Evolutionary conservation across 2,888 invertebrate species (phyloP), one percentile per base, ranked within the genome.

Genomic region (Cephus nigrinus): DNA sequence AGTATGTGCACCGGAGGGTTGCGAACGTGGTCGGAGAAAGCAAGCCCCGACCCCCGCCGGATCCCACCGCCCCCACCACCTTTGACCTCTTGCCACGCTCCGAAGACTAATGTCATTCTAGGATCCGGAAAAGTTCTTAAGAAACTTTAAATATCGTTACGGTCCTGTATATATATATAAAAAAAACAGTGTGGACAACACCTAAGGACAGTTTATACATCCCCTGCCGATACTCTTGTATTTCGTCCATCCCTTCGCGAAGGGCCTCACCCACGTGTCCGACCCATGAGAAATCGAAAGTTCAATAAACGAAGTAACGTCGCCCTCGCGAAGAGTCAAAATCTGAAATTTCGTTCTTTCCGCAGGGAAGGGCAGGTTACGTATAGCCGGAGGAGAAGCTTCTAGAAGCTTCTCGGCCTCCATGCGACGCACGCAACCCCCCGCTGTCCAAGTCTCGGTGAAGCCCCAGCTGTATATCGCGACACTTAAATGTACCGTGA

Each of bases 1-100:
- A 84, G 86, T 86, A 85, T 85, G 85, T 86, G 85, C 84, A 55
- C 5, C 40, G 75, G 83, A 82, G 85, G 82, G 84, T 84, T 78
- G 84, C 78, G 80, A 82, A 81, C 80, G 82, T 83, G 82, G 78
- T 77, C 82, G 79, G 82, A 83, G 82, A 83, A 83, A 73, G 73
- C 73, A 73, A 73, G 31, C 73, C 73, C 33, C 30, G 31, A 55
- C 73, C 73, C 73, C 31, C 73, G 33, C 55, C 23, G 33, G 32
- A 35, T 69, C n/a, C 36, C 55, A n/a, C 40, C 33, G 0, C 30
- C 33, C 69, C 23, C 69, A 40, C 69, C 71, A 69, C 32, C 35
- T 55, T 55, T 55, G 40, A 55, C 40, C 40, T 55, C 40, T 55
- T 15, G 40, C 40, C 40, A 32, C 32, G 34, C 71, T n/a, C 30